Conservation (phyloP, 2,888 invertebrate genomes). For the Melanostoma scalare region DNA sequence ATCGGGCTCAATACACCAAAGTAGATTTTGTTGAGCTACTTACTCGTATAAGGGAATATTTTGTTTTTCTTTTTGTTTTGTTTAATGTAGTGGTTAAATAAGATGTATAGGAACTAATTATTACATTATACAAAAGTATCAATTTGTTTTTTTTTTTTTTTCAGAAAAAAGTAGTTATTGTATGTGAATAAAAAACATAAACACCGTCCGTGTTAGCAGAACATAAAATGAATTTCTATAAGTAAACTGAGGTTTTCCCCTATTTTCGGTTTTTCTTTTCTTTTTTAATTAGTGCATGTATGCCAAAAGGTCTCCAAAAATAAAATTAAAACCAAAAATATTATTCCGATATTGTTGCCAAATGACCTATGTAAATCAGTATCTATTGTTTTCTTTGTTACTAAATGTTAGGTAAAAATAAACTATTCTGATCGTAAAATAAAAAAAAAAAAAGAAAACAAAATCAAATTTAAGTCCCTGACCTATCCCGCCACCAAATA, state of each 20-base stretch:
- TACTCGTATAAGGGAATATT: constrained; percentile 8
- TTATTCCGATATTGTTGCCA: constrained; percentile 67
- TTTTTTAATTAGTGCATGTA: constrained; percentile 39
- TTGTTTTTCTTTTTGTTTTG: constrained; percentile 40
- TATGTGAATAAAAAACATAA: constrained; percentile 62
- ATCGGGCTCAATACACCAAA: constrained; percentile 24
- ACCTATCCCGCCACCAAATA: constrained; percentile 34
- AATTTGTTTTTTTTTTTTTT: constrained; percentile 55
- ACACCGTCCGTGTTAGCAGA: constrained; percentile 73
- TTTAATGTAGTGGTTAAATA: constrained; percentile 61
- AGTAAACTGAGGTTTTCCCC: constrained; percentile 47
- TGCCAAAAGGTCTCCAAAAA: constrained; percentile 48
- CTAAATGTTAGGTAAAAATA: constrained; percentile 35
- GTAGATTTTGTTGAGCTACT: constrained; percentile 35
- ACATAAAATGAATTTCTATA: constrained; percentile 50
- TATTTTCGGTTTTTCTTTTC: constrained; percentile 16
- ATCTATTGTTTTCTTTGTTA: constrained; percentile 23
- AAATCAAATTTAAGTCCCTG: constrained; percentile 1
- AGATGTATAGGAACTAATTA: constrained; percentile 45
- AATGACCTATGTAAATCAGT: constrained; percentile 35
- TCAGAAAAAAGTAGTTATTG: constrained; percentile 56
- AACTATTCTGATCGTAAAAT: constrained; percentile 31
- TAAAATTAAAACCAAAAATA: constrained; percentile 15
- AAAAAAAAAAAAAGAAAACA: constrained; percentile 12
- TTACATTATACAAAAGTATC: neutral